A percentile compares a stretch with the other conserved stretches of the same genome.
Conservation (phyloP, 2,797 vertebrate genomes). For the Corythornis leucogaster region DNA sequence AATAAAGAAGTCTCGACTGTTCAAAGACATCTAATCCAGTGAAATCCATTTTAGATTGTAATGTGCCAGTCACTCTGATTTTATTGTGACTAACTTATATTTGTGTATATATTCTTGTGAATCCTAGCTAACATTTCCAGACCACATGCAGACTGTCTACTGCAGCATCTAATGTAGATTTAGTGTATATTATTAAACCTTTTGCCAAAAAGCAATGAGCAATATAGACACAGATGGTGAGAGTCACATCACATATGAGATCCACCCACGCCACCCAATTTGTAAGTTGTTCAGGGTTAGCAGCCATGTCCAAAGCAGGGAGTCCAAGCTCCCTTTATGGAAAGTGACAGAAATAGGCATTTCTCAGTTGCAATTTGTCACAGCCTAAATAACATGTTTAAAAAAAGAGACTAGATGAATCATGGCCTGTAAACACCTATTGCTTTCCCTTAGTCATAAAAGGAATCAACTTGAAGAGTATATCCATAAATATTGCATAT, state of each 20-base stretch:
- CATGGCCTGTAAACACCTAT: neutral
- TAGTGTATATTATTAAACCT: neutral
- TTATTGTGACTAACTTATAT: neutral
- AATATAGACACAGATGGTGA: neutral
- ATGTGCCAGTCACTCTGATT: neutral
- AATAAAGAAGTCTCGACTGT: neutral
- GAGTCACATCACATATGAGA: neutral
- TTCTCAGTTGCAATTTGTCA: neutral
- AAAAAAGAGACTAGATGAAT: neutral
- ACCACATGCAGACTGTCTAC: neutral
- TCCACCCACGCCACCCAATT: neutral
- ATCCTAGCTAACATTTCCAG: neutral
- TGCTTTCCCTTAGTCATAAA: neutral
- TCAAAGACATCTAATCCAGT: neutral
- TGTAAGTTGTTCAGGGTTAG: neutral
- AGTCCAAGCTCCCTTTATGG: neutral
- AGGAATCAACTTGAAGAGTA: accelerated
- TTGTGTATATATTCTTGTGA: neutral
- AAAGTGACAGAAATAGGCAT: neutral
- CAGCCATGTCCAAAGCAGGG: neutral
- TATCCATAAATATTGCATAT: neutral
- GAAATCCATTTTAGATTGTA: neutral
- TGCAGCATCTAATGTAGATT: neutral
- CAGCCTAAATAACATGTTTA: neutral
- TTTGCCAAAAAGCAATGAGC: neutral